These are phyloP conservation scores for Pardosa pseudoannulata DNA, from an alignment of 2,888 invertebrate species.

Conservation along the genomic window DNA sequence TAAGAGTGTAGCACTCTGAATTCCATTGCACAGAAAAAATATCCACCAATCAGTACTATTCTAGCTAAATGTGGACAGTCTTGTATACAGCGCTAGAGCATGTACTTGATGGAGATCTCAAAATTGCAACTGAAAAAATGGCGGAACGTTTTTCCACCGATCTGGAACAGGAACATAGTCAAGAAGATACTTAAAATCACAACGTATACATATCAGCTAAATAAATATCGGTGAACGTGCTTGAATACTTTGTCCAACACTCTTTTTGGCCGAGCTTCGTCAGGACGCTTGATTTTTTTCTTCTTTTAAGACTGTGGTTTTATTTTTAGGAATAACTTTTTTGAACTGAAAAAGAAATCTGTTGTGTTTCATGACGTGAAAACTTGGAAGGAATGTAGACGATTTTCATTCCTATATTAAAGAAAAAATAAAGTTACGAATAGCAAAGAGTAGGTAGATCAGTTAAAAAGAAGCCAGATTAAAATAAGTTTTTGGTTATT, in stretches of 20 bases:
- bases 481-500: no score
- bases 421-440: neutral
- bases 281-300: no score
- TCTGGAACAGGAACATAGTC: neutral
- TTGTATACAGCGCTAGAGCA: neutral
- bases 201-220: neutral
- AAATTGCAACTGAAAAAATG: no score
- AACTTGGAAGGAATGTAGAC: neutral
- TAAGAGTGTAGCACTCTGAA: neutral
- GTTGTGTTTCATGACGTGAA: neutral
- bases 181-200: neutral
- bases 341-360: neutral
- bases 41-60: no score
- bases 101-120: neutral
- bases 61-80: neutral
- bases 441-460: no score
- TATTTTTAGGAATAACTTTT: no score
- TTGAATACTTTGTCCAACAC: neutral
- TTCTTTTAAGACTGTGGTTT: neutral
- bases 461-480: no score
- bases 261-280: no score
- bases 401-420: neutral
- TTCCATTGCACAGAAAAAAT: neutral
- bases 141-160: no score
- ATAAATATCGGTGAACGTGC: neutral